Evolutionary conservation across 2,888 invertebrate genomes (phyloP).

Genomic region (Brachyopa scutellaris): DNA sequence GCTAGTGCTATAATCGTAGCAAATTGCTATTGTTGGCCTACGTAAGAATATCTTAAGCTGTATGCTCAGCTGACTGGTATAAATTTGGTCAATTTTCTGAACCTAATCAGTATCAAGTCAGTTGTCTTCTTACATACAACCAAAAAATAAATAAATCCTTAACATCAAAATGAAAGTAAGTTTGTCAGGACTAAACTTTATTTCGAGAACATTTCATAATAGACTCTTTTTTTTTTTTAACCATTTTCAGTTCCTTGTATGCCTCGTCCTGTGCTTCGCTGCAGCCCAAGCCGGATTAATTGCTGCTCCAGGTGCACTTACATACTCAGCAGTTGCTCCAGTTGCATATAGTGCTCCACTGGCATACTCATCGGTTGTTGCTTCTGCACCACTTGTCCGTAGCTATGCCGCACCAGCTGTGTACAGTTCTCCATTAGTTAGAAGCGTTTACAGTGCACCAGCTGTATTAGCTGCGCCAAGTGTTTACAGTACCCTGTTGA

Average conservation of each 20-base stretch:
- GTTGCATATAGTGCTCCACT: conserved; percentile 36
- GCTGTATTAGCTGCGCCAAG: conserved; percentile 36
- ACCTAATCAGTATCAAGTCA: conserved; percentile 34
- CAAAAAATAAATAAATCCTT: not conserved
- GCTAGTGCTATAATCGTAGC: not conserved
- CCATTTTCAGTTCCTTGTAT: conserved; percentile 50
- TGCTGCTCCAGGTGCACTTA: conserved; percentile 26
- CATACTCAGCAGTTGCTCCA: conserved; percentile 41
- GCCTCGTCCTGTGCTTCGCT: conserved; percentile 52
- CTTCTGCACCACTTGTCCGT: conserved; percentile 30
- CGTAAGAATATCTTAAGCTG: not conserved
- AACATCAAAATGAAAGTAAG: conserved; percentile 47
- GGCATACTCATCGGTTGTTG: conserved; percentile 35
- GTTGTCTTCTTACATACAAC: conserved; percentile 17
- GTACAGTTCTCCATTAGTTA: conserved; percentile 36
- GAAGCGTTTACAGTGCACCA: conserved; percentile 31
- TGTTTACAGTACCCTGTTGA: conserved; percentile 22
- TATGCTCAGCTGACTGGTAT: conserved; percentile 10
- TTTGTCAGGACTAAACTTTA: not conserved
- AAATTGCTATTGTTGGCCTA: not conserved
- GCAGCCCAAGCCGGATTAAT: conserved; percentile 58
- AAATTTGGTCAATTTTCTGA: conserved; percentile 7
- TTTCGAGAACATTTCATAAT: too few relatives aligned
- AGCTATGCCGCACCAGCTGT: conserved; percentile 40
- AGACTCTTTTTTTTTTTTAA: not conserved